Evolutionary conservation across 2,888 invertebrate genomes (phyloP).

Genomic region (Gari tellinella): DNA sequence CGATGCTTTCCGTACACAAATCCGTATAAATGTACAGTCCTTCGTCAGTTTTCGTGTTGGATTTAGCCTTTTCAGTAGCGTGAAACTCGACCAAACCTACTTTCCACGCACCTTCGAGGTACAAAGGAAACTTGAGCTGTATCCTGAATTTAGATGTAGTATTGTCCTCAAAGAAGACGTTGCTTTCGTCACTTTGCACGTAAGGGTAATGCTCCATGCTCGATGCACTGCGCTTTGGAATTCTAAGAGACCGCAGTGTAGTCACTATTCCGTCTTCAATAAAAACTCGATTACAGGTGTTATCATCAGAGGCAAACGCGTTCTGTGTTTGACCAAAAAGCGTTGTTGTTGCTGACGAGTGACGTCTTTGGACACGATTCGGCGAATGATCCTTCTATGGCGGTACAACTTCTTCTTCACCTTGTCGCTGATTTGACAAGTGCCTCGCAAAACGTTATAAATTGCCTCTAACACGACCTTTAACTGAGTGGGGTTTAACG

Average conservation of each 20-base stretch:
- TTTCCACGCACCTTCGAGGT: slow-evolving; percentile 18
- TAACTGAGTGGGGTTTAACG: slow-evolving; percentile 22
- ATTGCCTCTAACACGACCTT: slow-evolving; percentile 34
- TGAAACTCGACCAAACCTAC: slow-evolving; percentile 2
- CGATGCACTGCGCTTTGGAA: too few species aligned
- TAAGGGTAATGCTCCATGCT: slow-evolving; percentile 23
- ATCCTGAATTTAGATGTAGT: slow-evolving; percentile 16
- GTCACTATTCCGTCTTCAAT: slow-evolving; percentile 7
- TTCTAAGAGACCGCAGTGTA: too few species aligned
- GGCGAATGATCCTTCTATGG: slow-evolving; percentile 29
- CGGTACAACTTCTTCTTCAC: slow-evolving; percentile 35
- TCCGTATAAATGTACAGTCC: slow-evolving; percentile 20
- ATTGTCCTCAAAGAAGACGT: slow-evolving; percentile 20
- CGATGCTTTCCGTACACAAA: slow-evolving; percentile 22
- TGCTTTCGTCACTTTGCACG: slow-evolving; percentile 37
- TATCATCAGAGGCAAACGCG: slow-evolving; percentile 31
- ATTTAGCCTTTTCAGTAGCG: slow-evolving; percentile 12
- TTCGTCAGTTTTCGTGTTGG: slow-evolving; percentile 4
- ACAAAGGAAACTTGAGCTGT: slow-evolving; percentile 27
- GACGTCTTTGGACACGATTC: slow-evolving; percentile 19
- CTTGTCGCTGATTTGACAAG: slow-evolving; percentile 24
- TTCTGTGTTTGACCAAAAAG: slow-evolving; percentile 30
- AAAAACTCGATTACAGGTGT: slow-evolving; percentile 28
- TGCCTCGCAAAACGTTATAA: slow-evolving; percentile 49
- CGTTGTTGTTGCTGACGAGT: slow-evolving; percentile 29